Conservation (phyloP, 2,888 invertebrate genomes). For the Nematopogon swammerdamellus region DNA sequence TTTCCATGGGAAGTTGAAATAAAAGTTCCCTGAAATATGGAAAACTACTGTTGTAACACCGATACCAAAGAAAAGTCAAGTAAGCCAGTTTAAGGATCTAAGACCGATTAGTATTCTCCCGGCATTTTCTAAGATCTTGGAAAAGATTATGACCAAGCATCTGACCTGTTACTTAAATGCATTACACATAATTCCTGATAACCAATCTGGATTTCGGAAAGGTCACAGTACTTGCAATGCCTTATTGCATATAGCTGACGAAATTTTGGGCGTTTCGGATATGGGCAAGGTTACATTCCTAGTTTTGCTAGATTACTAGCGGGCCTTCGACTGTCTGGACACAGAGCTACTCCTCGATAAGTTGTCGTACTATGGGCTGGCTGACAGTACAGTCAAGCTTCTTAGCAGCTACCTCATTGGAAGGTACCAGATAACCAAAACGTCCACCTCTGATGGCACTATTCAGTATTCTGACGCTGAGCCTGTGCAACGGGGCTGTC, state of each 20-base stretch:
- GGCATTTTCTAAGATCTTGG: background rate
- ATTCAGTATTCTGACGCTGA: background rate
- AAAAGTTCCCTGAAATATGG: constrained; percentile 9
- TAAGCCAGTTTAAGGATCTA: constrained; percentile 9
- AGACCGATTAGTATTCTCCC: constrained; percentile 2
- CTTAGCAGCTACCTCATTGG: background rate
- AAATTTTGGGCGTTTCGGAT: constrained; percentile 9
- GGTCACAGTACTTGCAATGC: no score
- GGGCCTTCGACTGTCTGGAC: constrained; percentile 7
- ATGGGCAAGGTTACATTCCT: constrained; percentile 6
- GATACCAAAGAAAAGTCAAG: constrained; percentile 7
- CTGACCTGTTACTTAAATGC: background rate
- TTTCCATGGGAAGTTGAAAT: constrained; percentile 1
- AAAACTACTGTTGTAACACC: constrained; percentile 9
- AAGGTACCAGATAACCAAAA: background rate
- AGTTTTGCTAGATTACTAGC: constrained; percentile 9
- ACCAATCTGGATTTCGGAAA: no score
- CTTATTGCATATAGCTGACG: constrained; percentile 10
- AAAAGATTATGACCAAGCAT: background rate
- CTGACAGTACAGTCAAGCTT: background rate
- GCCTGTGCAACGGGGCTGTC: background rate
- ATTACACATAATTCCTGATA: no score
- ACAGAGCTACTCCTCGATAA: constrained; percentile 7
- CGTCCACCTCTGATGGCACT: background rate
- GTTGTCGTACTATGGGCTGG: constrained; percentile 7